These are phyloP conservation scores for Onthophagus sagittarius DNA, from an alignment of 2,888 invertebrate species.

Conservation along the genomic window DNA sequence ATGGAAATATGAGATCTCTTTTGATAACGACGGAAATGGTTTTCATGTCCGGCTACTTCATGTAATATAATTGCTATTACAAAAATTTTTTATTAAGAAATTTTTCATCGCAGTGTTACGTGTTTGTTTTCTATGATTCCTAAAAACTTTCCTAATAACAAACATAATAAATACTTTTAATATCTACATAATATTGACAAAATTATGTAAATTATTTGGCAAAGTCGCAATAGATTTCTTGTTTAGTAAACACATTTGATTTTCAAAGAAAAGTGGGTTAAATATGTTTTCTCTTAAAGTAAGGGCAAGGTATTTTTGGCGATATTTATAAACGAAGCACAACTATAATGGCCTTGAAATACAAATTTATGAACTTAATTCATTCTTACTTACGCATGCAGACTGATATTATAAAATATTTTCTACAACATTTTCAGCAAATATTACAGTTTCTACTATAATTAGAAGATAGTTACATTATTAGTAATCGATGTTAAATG, in stretches of 20 bases:
- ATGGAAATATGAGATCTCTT: background rate
- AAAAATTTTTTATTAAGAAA: background rate
- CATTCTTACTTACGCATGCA: background rate
- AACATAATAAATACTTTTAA: background rate
- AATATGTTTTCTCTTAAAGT: background rate
- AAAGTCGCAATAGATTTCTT: background rate
- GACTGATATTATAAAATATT: background rate
- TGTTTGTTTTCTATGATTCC: too few relatives aligned
- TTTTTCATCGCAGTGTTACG: too few relatives aligned
- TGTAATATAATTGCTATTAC: background rate
- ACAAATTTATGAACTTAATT: background rate
- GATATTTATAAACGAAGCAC: background rate
- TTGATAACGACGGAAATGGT: background rate
- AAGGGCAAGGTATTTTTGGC: background rate
- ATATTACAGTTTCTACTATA: background rate
- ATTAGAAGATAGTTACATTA: background rate
- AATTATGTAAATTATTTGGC: background rate
- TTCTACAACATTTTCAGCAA: background rate
- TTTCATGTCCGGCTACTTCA: background rate
- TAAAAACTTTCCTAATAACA: background rate
- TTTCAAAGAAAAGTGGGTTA: background rate
- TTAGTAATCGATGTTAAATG: background rate
- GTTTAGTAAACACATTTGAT: background rate
- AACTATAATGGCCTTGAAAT: background rate
- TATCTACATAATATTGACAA: background rate